These are phyloP conservation scores for Orestias chungarensis DNA, from an alignment of 2,797 vertebrate species.

Conservation along the genomic window DNA sequence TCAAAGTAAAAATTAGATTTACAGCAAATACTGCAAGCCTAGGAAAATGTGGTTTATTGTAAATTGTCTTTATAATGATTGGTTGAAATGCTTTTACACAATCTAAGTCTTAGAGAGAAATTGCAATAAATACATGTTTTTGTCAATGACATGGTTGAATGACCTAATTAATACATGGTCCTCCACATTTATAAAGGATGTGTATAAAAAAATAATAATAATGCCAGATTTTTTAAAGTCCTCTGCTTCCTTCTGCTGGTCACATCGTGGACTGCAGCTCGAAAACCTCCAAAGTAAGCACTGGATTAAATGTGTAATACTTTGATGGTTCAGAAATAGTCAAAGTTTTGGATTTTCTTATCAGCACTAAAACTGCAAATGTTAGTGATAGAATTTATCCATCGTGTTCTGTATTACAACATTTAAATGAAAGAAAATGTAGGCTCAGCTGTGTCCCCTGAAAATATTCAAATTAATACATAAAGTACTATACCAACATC, in stretches of 20 bases:
- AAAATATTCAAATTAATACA: background rate
- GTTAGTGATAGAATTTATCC: background rate
- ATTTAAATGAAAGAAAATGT: background rate
- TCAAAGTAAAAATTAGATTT: background rate
- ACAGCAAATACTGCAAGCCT: background rate
- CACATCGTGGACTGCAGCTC: slow-evolving; percentile 23
- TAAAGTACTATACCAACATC: background rate
- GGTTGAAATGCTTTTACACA: background rate
- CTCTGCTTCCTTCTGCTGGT: slow-evolving; percentile 60
- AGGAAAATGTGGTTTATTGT: background rate
- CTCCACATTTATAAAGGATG: background rate
- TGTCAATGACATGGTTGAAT: background rate
- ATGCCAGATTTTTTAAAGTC: background rate
- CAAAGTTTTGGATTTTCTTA: background rate
- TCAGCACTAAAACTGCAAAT: background rate
- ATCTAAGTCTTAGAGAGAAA: background rate
- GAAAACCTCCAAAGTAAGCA: background rate
- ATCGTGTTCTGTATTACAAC: too few species aligned
- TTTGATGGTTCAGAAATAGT: background rate
- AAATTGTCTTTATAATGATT: too few species aligned
- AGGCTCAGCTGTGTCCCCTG: background rate
- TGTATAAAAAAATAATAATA: background rate
- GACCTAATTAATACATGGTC: background rate
- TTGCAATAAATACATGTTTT: background rate
- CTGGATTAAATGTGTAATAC: background rate